Base-by-base conservation (phyloP, 2,888 invertebrate genomes). In the Atherix ibis region DNA sequence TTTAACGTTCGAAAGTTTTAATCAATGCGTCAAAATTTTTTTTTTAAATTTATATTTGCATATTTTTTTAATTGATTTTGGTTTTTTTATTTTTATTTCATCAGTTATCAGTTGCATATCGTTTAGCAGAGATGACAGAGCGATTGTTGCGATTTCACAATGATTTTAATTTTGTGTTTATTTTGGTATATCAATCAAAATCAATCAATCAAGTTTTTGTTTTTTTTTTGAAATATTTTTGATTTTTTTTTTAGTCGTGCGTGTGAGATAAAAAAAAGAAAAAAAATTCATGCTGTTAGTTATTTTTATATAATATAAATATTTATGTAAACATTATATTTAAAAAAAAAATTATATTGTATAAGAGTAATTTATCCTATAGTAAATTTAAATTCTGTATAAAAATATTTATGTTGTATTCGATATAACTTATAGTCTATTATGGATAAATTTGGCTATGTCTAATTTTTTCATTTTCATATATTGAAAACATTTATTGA, bases 261-360 rank as follows among this genome's bases (percentile, higher is more conserved):
- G 43, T 41, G 40, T 39, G 40, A 36, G 33, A 37, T 28, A 35
- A 29, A 56, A 56, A 58, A 54, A 58, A 51, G n/a, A 43, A 41
- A 45, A 39, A 43, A 46, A 43, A 43, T 42, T 42, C 46, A 43
- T 42, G 44, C 44, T 40, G 43, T 45, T 45, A 48, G 44, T 40
- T 39, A 40, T 31, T 37, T 39, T 42, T 42, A 41, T 41, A 29
- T 34, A 15, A 34, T 22, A 27, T 19, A 24, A 24, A 27, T 26
- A 34, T 30, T 9, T 18, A 37, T n/a, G n/a, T n/a, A n/a, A n/a
- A n/a, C n/a, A n/a, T 19, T 19, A 15, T 29, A 29, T 10, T 30
- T 16, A 31, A 17, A 22, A 24, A 14, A 29, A 27, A 18, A 27
- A 27, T 16, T 17, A 12, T 10, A 26, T 17, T 17, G 19, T 26